phyloP scores from a whole-genome alignment of 2,888 invertebrate species.

The Diadromus collaris region DNA sequence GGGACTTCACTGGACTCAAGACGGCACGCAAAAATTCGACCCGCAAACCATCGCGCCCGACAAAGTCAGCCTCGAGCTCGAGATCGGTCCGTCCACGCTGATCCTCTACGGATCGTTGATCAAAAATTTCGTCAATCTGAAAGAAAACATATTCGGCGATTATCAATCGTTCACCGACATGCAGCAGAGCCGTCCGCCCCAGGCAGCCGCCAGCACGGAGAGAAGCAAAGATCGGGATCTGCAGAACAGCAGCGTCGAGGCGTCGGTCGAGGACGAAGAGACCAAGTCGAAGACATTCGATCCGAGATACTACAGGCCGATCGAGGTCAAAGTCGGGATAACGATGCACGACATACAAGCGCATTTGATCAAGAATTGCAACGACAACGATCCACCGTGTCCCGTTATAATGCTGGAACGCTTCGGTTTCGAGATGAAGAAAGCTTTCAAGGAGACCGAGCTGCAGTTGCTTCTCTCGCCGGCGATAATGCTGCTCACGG shows the following conservation, averaged over 20 bases:
- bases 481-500: constrained; percentile 90
- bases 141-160: constrained; percentile 99
- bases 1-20: constrained; percentile 85
- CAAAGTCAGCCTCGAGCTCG: constrained; percentile 94
- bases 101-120: constrained; percentile 96
- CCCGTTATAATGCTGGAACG: constrained; percentile 94
- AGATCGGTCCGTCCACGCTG: constrained; percentile 96
- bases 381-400: constrained; percentile 94
- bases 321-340: constrained; percentile 95
- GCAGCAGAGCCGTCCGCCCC: constrained; percentile 84
- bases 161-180: constrained; percentile 97
- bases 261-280: constrained; percentile 85
- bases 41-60: constrained; percentile 93
- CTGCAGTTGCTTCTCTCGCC: constrained; percentile 95
- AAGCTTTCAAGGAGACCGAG: constrained; percentile 94
- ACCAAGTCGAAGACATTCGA: constrained; percentile 87
- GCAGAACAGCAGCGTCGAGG: constrained; percentile 80
- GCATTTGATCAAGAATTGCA: constrained; percentile 96
- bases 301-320: constrained; percentile 92
- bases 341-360: constrained; percentile 98
- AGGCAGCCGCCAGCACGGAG: constrained; percentile 76
- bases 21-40: constrained; percentile 90
- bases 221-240: constrained; percentile 75
- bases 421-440: constrained; percentile 98
- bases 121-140: constrained; percentile 92